A percentile compares a stretch with the other conserved stretches of the same genome.
These are phyloP conservation scores for Mamestra configurata DNA, from an alignment of 1,140 invertebrate species.

Conservation along the genomic window DNA sequence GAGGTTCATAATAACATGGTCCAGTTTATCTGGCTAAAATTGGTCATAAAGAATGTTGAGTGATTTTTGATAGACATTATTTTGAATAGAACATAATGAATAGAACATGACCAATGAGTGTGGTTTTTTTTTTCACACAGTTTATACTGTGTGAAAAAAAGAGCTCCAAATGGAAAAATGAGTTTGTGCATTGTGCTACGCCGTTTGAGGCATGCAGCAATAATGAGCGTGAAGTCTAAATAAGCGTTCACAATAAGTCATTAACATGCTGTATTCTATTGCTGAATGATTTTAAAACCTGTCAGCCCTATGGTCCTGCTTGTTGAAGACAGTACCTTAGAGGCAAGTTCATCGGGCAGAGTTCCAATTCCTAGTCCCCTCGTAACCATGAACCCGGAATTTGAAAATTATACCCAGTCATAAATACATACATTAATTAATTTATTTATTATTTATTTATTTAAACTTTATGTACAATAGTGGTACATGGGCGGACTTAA, in stretches of 20 bases:
- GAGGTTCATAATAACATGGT: background rate
- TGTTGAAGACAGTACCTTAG: background rate
- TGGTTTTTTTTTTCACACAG: background rate
- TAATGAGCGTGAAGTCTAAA: conserved; percentile 17
- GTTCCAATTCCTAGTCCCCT: background rate
- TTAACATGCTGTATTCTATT: background rate
- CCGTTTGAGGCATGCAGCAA: background rate
- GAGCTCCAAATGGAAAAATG: background rate
- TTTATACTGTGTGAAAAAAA: too few relatives aligned
- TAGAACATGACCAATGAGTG: background rate
- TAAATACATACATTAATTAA: background rate
- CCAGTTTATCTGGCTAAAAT: background rate
- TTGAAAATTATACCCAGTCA: background rate
- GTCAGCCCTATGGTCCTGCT: background rate
- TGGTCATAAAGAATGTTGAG: background rate
- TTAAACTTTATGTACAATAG: too few relatives aligned
- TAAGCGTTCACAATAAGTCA: background rate
- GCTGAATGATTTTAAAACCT: background rate
- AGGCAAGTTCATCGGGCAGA: background rate
- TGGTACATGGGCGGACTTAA: too few relatives aligned
- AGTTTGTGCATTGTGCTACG: background rate
- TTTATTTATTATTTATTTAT: too few relatives aligned
- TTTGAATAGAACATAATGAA: conserved; percentile 3
- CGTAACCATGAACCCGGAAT: background rate
- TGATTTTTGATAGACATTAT: background rate